These are phyloP conservation scores for Ptilorrhoa leucosticta DNA, from an alignment of 2,113 vertebrate species.

Conservation along the genomic window DNA sequence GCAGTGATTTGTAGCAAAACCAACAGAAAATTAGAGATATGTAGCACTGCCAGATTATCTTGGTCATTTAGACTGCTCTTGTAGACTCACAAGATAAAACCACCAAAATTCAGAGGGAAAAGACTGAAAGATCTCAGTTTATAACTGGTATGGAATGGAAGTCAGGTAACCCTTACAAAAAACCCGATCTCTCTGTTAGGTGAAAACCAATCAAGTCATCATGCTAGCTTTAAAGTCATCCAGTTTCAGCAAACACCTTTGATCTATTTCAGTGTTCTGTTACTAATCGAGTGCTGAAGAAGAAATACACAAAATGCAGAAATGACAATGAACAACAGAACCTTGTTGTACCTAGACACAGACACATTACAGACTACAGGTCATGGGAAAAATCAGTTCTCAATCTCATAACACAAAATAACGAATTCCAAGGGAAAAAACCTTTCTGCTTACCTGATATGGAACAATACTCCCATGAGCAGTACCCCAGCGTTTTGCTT, in stretches of 20 bases:
- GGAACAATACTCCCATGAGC: slow-evolving; percentile 87
- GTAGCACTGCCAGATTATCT: neutral
- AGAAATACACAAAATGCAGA: slow-evolving; percentile 32
- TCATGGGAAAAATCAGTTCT: neutral
- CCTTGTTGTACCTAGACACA: neutral
- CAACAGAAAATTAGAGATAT: neutral
- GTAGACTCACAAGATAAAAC: neutral
- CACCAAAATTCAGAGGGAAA: neutral
- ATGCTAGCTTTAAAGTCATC: slow-evolving; percentile 14
- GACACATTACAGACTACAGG: neutral
- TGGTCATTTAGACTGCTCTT: neutral
- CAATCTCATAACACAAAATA: neutral
- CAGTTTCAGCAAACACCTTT: slow-evolving; percentile 58
- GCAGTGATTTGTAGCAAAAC: neutral
- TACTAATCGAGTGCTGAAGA: slow-evolving; percentile 47
- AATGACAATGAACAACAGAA: slow-evolving; percentile 56
- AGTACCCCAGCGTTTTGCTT: slow-evolving; percentile 82
- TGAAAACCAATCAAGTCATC: slow-evolving; percentile 7
- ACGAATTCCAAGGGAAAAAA: neutral
- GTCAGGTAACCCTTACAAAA: neutral
- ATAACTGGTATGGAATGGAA: neutral
- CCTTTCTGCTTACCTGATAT: slow-evolving; percentile 76
- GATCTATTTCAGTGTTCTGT: slow-evolving; percentile 58
- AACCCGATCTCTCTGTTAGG: neutral
- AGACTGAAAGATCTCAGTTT: neutral